Conservation (phyloP, 2,797 vertebrate genomes). For the Mallotus villosus region DNA sequence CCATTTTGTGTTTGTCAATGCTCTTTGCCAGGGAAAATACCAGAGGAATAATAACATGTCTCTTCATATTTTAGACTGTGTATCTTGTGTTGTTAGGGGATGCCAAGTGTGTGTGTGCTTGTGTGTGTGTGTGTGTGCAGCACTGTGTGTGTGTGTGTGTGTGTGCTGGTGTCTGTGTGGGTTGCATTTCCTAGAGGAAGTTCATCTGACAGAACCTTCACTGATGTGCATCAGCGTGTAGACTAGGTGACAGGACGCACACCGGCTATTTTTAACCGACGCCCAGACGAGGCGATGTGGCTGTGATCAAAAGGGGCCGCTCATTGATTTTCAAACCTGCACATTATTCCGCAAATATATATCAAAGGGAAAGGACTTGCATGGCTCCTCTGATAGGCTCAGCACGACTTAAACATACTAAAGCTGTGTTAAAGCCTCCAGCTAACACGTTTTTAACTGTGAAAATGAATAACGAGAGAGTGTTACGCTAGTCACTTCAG, state of each 20-base stretch:
- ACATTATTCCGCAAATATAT: constrained; percentile 61
- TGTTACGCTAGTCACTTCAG: constrained; percentile 5
- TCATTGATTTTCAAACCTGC: constrained; percentile 70
- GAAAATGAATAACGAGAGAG: constrained; percentile 43
- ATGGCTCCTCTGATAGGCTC: constrained; percentile 53
- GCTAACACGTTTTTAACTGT: constrained; percentile 60
- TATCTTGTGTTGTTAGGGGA: neutral
- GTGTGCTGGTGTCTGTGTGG: neutral
- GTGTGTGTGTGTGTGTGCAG: neutral
- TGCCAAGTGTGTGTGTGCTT: neutral
- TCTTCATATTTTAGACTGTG: neutral
- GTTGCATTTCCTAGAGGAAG: neutral
- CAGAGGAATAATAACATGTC: neutral
- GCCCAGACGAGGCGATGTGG: constrained; percentile 45
- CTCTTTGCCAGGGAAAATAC: neutral
- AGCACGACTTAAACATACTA: constrained; percentile 65
- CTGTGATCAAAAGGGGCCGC: constrained; percentile 62
- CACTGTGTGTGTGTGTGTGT: neutral
- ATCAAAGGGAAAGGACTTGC: constrained; percentile 60
- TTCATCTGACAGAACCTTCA: neutral
- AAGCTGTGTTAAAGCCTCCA: constrained; percentile 57
- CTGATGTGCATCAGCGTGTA: too few relatives aligned
- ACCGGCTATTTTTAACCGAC: constrained; percentile 29
- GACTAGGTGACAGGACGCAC: constrained; percentile 32
- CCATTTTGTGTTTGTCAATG: constrained; percentile 50